A percentile compares a stretch with the other conserved stretches of the same genome.
phyloP scores from a whole-genome alignment of 2,113 vertebrate species.

The Ivindomyrus marchei region DNA sequence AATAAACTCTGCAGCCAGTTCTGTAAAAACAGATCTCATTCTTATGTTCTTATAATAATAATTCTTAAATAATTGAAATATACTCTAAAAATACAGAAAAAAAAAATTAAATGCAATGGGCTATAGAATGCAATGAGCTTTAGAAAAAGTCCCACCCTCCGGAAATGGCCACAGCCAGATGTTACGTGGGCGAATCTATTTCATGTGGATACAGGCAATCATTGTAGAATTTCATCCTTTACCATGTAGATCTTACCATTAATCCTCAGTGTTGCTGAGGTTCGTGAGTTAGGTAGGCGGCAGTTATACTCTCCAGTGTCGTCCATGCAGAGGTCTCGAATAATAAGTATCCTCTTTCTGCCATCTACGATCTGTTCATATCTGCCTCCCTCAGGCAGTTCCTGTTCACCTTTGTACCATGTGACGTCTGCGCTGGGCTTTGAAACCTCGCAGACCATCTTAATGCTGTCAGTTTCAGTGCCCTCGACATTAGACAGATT shows the following conservation, averaged over 20 bases:
- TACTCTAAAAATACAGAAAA: conserved; percentile 49
- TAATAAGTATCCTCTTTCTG: conserved; percentile 83
- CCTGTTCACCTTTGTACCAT: conserved; percentile 12
- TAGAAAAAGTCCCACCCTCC: background rate
- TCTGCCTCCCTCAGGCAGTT: too few relatives aligned
- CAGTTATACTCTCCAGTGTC: conserved; percentile 84
- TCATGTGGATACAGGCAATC: background rate
- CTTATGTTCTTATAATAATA: conserved; percentile 68
- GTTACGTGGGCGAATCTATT: too few relatives aligned
- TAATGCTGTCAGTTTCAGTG: conserved; percentile 85
- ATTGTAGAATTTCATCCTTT: background rate
- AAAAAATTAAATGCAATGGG: conserved; percentile 43
- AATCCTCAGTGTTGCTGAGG: conserved; percentile 79
- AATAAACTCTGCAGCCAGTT: conserved; percentile 92
- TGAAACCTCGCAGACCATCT: conserved; percentile 83
- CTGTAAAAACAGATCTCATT: conserved; percentile 73
- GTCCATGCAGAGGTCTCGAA: conserved; percentile 73
- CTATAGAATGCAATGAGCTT: background rate
- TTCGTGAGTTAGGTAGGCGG: conserved; percentile 73
- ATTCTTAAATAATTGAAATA: background rate
- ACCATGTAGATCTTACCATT: conserved; percentile 63
- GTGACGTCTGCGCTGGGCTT: conserved; percentile 71
- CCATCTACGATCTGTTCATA: background rate
- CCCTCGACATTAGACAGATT: conserved; percentile 88
- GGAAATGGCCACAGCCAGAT: conserved; percentile 26